These are phyloP conservation scores for Eupeodes luniger DNA, from an alignment of 2,888 invertebrate species.

Conservation along the genomic window DNA sequence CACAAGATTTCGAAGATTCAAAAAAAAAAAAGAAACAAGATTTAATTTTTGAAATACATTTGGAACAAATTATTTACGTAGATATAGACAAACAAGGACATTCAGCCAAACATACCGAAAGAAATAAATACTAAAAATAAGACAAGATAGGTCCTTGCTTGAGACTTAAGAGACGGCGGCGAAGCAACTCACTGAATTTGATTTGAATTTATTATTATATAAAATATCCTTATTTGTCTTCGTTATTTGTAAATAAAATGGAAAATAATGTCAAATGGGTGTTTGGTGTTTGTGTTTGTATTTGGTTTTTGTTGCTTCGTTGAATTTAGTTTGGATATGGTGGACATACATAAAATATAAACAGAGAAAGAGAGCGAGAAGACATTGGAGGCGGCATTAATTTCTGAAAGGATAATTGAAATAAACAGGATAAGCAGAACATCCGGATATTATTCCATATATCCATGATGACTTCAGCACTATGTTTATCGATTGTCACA, in stretches of 20 bases:
- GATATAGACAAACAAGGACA: not conserved
- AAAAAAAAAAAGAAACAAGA: not conserved
- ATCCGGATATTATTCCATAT: slow-evolving; percentile 39
- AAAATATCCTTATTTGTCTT: slow-evolving; percentile 67
- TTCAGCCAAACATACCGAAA: not conserved
- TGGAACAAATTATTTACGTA: not conserved
- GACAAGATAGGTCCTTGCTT: not conserved
- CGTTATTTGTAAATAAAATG: slow-evolving; percentile 57
- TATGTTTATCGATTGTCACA: slow-evolving; percentile 49
- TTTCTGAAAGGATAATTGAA: slow-evolving; percentile 38
- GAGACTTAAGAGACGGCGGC: not conserved
- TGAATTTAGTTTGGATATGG: not conserved
- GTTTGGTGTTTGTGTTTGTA: not conserved
- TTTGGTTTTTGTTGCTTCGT: not conserved
- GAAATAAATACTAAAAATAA: not conserved
- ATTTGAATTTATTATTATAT: slow-evolving; percentile 54
- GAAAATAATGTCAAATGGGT: slow-evolving; percentile 51
- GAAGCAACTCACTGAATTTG: slow-evolving; percentile 52
- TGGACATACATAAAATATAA: not conserved
- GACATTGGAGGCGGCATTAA: slow-evolving; percentile 3
- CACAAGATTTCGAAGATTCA: not conserved
- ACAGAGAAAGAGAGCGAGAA: too few species aligned
- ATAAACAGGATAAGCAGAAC: slow-evolving; percentile 39
- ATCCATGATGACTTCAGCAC: slow-evolving; percentile 36
- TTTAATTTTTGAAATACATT: not conserved